phyloP scores from a whole-genome alignment of 2,888 invertebrate species.

The Desoria tigrina region DNA sequence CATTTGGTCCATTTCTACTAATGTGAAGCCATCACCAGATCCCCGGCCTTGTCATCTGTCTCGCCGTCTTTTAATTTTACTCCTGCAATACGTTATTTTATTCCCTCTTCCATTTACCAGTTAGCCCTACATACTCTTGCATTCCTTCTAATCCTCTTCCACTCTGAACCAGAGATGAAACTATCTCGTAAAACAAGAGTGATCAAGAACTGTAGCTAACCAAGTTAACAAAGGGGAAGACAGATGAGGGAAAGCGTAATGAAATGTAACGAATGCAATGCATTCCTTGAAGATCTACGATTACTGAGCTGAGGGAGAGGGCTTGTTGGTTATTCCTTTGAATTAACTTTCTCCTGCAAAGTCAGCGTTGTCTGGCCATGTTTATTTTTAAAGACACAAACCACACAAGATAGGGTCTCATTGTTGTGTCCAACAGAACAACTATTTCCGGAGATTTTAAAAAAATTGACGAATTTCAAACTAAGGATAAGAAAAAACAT shows the following conservation, averaged over 20 bases:
- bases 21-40: slow-evolving; percentile 45
- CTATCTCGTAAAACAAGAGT: neutral
- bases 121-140: neutral
- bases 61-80: slow-evolving; percentile 13
- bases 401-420: too few species aligned
- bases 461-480: too few species aligned
- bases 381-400: too few species aligned
- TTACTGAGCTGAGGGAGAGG: too few species aligned
- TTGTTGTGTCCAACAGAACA: too few species aligned
- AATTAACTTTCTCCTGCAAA: too few species aligned
- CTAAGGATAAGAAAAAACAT: too few species aligned
- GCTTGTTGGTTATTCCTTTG: too few species aligned
- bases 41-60: slow-evolving; percentile 39
- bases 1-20: slow-evolving; percentile 41
- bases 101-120: neutral
- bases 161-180: too few species aligned
- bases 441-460: too few species aligned
- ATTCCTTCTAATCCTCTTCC: too few species aligned
- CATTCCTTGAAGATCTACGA: neutral
- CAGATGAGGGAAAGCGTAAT: slow-evolving; percentile 21
- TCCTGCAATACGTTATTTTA: neutral
- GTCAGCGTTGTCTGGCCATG: too few species aligned
- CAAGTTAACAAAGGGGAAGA: slow-evolving; percentile 8
- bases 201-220: neutral
- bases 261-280: slow-evolving; percentile 24